Percentiles rank a stretch among this genome's conserved stretches.
Conservation (phyloP, 92 coral and sea anemone genomes). For the Parazoanthus swiftii region DNA sequence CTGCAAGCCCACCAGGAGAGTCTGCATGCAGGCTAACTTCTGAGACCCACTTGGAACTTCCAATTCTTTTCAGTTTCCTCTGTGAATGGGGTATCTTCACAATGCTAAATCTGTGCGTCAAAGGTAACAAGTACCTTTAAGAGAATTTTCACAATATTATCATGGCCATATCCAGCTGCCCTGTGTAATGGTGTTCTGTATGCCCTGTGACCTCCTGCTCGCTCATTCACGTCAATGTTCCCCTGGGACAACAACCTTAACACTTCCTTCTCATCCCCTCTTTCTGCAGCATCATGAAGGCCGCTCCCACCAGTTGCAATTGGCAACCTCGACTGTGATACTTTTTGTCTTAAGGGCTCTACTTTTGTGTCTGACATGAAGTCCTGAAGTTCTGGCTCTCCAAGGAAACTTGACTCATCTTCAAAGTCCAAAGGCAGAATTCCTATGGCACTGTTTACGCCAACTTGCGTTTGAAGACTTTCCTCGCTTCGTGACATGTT, state of each 20-base stretch:
- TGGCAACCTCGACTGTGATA: slow-evolving; percentile 25
- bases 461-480: slow-evolving; percentile 4
- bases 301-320: slow-evolving; percentile 20
- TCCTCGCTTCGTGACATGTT: slow-evolving; percentile 24
- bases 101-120: too few species aligned
- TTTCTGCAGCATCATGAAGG: slow-evolving; percentile 86
- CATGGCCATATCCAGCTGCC: slow-evolving; percentile 93
- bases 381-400: slow-evolving; percentile 35
- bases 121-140: slow-evolving; percentile 58
- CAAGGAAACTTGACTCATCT: slow-evolving; percentile 19
- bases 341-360: background rate
- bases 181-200: slow-evolving; percentile 89
- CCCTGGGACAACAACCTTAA: slow-evolving; percentile 54
- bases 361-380: background rate
- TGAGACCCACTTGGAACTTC: too few species aligned
- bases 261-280: slow-evolving; percentile 71
- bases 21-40: too few species aligned
- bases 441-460: slow-evolving; percentile 3
- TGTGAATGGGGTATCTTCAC: too few species aligned
- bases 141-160: slow-evolving; percentile 64
- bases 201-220: slow-evolving; percentile 86
- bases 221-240: slow-evolving; percentile 48
- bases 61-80: too few species aligned
- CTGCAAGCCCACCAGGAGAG: too few species aligned
- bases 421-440: slow-evolving; percentile 22